Evolutionary conservation across 2,888 invertebrate species (phyloP), one percentile per base, ranked within the genome.

Genomic region (Drosophila ezoana): DNA sequence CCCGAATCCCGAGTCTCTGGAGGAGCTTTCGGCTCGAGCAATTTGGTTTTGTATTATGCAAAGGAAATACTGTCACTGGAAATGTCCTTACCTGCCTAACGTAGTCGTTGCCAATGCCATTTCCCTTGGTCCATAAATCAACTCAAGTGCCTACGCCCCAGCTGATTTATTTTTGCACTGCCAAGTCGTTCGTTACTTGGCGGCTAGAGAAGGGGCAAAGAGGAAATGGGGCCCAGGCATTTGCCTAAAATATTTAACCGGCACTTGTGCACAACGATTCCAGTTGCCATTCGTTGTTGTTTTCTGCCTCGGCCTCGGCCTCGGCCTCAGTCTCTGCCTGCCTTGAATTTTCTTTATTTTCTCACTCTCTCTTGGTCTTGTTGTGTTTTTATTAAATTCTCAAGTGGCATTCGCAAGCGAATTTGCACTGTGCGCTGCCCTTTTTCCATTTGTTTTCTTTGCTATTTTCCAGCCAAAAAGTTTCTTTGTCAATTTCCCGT

Each of bases 121-220:
- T 77, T 60, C 73, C 68, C 63, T 68, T 68, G 75, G 73, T 57
- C 60, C 78, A 86, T 86, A 86, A 86, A 86, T 86, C 85, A 86
- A 89, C 81, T 89, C 73, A 87, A 86, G 85, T 81, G 89, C 84
- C 89, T 88, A 82, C 82, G 86, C 88, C 88, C 83, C 82, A 87
- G 86, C 82, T 85, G 86, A 87, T 87, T 85, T 85, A 87, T 82
- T 81, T 78, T 79, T 79, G 56, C 68, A 48, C 68, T 67, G 58
- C 57, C 70, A 81, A 79, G 76, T 76, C 78, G 52, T 69, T 61
- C 65, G 74, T 23, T 57, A 35, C 57, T 6, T 44, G 37, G 16
- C n/a, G 3, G 38, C 6, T 32, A 38, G 51, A 14, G 9, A 3
- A 9, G 43, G 13, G 33, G 14, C 10, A 23, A 37, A 0, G 1